Evolutionary conservation across 2,797 vertebrate species (phyloP), one percentile per base, ranked within the genome.

Genomic region (Anabacerthia variegaticeps): DNA sequence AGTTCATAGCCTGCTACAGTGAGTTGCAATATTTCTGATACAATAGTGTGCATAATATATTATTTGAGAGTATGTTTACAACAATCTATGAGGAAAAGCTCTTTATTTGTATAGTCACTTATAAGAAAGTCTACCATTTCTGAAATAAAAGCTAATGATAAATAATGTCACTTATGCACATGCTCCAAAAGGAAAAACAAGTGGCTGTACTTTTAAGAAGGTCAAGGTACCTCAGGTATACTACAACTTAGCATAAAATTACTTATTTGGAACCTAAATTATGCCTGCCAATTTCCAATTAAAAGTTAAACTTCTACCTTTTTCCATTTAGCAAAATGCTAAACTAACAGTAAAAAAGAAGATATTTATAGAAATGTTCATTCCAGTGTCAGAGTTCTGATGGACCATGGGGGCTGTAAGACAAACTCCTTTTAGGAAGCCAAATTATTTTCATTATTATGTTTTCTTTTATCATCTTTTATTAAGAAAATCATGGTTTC

Each of bases 61-160:
- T 74, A 59, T 84, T 88, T 94, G 91, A 93, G 56, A 81, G 34
- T 48, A 48, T 61, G 41, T 32, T 80, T 88, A 44, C 75, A 73
- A 14, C 24, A 85, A 91, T 36, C 39, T 89, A 43, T 88, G 52
- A 85, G 73, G 72, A 61, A 91, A 94, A 75, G 8, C 58, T 90
- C 69, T 74, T 95, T 83, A 90, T 92, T 95, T 62, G 67, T 79
- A 23, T 21, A 59, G 37, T 74, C 37, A 62, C 22, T 79, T 85
- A 69, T 58, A 91, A 92, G 63, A 79, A 96, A 92, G 30, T 56
- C 54, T 90, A 66, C 23, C 8, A 83, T 82, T 92, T 95, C 43
- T 71, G 63, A 65, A 84, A 82, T 51, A 89, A 87, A 88, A 91
- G 6, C 14, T 43, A 92, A 37, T 44, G 86, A 76, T 75, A 91